Evolutionary conservation across 2,797 vertebrate species (phyloP), one percentile per base, ranked within the genome.

Genomic region (Hydrolagus colliei): DNA sequence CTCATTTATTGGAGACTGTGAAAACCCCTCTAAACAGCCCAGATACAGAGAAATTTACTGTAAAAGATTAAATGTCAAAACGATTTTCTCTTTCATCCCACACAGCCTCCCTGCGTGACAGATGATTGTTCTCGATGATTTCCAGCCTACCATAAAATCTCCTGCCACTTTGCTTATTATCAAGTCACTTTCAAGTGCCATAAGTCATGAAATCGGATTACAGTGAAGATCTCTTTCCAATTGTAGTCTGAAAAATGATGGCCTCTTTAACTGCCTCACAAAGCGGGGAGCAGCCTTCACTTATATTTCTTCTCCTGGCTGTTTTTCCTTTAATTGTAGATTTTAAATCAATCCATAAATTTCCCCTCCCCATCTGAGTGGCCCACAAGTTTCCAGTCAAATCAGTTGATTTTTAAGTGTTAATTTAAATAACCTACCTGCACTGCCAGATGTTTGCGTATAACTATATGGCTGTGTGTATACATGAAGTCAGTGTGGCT

Each of bases 141-240:
- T 41, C 35, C 32, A 59, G 16, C 59, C 35, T 59, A 20, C 41
- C 41, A 20, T 76, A 18, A 59, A 76, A 76, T 76, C 18, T 59
- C 11, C 16, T 76, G 14, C 74, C 41, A 59, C 59, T 76, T 76
- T 76, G 18, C 74, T 76, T 76, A 76, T 76, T 52, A 59, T 59
- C 14, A 59, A 20, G 16, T 76, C 35, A 52, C 32, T 76, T 20
- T 59, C 16, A 2, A 59, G 20, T 16, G 35, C 16, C 16, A 59
- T 52, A 59, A 76, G 35, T 59, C 74, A 76, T 59, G 74, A 76
- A 76, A 76, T 76, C 59, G 32, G 73, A 74, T 74, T 74, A 74
- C 73, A 74, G 5, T 2, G 73, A 74, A 35, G 8, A 10, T 76
- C 74, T 35, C 35, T 20, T 20, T 13, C 73, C 32, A 27, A 74